Conservation (phyloP, 2,797 vertebrate genomes). For the Caiman crocodilus region DNA sequence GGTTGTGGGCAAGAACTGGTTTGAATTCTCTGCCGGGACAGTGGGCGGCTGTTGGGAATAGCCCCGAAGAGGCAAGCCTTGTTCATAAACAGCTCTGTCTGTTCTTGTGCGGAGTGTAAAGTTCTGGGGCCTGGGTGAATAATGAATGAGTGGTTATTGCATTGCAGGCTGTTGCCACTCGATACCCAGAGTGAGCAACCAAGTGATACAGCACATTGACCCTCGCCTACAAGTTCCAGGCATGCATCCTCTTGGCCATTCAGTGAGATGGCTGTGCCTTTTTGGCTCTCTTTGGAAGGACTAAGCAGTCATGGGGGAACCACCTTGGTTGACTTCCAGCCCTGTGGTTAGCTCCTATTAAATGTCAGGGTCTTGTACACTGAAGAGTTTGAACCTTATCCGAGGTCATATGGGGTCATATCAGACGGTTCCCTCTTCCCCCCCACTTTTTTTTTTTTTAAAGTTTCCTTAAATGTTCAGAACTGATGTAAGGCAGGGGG, state of each 20-base stretch:
- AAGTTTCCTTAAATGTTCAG: neutral
- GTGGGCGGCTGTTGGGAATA: fast-evolving
- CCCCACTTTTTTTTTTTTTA: neutral
- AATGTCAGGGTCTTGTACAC: neutral
- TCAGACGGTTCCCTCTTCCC: neutral
- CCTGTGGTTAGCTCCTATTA: neutral
- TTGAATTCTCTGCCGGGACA: neutral
- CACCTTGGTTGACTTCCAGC: fast-evolving
- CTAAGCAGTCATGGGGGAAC: neutral
- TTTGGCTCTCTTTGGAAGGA: neutral
- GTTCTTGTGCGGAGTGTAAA: neutral
- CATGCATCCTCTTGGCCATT: fast-evolving
- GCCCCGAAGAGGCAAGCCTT: fast-evolving
- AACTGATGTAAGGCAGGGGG: fast-evolving
- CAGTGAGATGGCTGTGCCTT: fast-evolving
- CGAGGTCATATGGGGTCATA: neutral
- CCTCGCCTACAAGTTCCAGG: fast-evolving
- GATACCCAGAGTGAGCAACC: fast-evolving
- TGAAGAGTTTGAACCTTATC: neutral
- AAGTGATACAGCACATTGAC: fast-evolving
- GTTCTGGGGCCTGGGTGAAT: conserved; percentile 12
- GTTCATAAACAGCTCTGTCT: fast-evolving
- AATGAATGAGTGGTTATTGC: conserved; percentile 23
- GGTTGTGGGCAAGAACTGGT: neutral
- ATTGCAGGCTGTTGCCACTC: neutral